Evolutionary conservation across 2,113 vertebrate species (phyloP).

Genomic region (Microtus richardsoni): DNA sequence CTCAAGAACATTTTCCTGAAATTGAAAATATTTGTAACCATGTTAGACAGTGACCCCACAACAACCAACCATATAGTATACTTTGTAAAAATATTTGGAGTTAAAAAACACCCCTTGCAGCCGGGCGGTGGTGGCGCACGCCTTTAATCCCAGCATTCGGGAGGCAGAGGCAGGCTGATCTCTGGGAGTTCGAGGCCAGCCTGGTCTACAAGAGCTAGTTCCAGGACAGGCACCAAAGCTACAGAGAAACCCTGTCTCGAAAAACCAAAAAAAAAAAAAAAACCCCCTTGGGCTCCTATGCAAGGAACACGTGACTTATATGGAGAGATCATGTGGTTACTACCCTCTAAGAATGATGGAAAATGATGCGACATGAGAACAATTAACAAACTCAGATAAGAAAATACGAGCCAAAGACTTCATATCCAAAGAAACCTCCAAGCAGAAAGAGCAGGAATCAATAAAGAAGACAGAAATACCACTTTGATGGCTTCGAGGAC

Average conservation of each 20-base stretch:
- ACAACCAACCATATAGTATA: not conserved
- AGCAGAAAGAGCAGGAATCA: not conserved
- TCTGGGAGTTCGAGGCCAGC: too few relatives aligned
- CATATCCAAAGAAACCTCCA: not conserved
- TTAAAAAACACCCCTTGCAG: not conserved
- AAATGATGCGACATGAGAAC: not conserved
- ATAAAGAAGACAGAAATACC: not conserved
- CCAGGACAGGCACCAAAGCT: too few relatives aligned
- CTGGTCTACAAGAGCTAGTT: too few relatives aligned
- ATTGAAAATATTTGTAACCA: not conserved
- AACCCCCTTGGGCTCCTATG: not conserved
- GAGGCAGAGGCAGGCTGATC: too few relatives aligned
- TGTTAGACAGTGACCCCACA: not conserved
- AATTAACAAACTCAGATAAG: not conserved
- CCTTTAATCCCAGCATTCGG: too few relatives aligned
- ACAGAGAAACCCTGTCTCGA: too few relatives aligned
- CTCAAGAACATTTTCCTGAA: not conserved
- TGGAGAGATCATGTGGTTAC: not conserved
- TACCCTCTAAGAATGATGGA: not conserved
- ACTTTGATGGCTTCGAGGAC: not conserved
- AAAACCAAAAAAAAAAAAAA: too few relatives aligned
- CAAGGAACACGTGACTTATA: not conserved
- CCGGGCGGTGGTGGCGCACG: too few relatives aligned
- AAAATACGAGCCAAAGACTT: not conserved
- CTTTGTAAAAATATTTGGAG: not conserved